phyloP scores from a whole-genome alignment of 2,888 invertebrate genomes.

The Synergus itoensis region DNA sequence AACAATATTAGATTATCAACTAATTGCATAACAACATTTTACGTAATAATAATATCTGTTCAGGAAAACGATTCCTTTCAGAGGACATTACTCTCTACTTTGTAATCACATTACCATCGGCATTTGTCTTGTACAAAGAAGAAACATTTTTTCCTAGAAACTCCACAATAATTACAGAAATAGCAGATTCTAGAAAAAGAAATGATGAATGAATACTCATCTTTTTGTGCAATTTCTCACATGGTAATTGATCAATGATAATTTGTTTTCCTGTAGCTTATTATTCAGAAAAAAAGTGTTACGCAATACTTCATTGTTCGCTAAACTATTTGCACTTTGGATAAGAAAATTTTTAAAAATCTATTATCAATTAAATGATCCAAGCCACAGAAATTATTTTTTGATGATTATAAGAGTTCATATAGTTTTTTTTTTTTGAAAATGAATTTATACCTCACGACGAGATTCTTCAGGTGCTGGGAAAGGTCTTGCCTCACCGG shows the following conservation, averaged over 20 bases:
- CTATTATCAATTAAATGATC: no score
- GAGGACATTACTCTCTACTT: constrained; percentile 9
- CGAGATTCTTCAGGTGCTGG: constrained; percentile 66
- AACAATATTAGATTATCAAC: background rate
- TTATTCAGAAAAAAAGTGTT: constrained; percentile 14
- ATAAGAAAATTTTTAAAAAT: no score
- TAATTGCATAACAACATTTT: constrained; percentile 9
- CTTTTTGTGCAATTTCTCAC: constrained; percentile 12
- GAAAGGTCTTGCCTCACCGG: constrained; percentile 65
- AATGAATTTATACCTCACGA: constrained; percentile 64
- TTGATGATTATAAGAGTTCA: no score
- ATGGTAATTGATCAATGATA: constrained; percentile 14
- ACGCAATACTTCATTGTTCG: background rate
- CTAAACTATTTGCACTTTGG: background rate
- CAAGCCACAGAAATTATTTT: no score
- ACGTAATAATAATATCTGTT: constrained; percentile 1
- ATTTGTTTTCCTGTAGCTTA: constrained; percentile 28
- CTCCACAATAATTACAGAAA: constrained; percentile 16
- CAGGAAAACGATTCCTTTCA: background rate
- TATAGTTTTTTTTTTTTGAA: no score
- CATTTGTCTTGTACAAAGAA: background rate
- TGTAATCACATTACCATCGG: constrained; percentile 15
- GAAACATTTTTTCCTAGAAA: constrained; percentile 1
- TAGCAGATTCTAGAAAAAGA: constrained; percentile 19
- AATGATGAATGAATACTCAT: background rate